Conservation (phyloP, 2,888 invertebrate genomes). For the Cataglyphis albicans region DNA sequence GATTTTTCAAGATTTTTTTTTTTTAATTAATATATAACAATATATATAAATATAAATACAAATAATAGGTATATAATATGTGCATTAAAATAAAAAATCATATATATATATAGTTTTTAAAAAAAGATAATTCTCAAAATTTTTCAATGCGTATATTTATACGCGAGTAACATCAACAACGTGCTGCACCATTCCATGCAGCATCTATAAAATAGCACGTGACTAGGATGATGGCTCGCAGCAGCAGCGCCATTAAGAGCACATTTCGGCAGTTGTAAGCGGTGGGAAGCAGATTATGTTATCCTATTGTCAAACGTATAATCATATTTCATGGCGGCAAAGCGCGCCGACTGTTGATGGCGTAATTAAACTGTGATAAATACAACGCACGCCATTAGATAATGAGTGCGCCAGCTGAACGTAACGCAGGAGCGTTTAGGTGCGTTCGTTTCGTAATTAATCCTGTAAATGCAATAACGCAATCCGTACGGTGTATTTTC, state of each 20-base stretch:
- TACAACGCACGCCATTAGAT: constrained; percentile 59
- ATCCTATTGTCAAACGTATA: constrained; percentile 36
- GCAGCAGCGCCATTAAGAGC: constrained; percentile 34
- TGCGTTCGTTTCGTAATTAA: constrained; percentile 48
- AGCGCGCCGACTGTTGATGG: constrained; percentile 41
- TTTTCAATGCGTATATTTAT: neutral
- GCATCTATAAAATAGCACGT: constrained; percentile 34
- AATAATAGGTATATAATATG: neutral
- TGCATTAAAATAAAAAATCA: neutral
- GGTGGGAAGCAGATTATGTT: constrained; percentile 53
- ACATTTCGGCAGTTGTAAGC: constrained; percentile 46
- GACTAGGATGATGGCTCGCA: constrained; percentile 31
- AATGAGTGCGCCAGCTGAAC: constrained; percentile 52
- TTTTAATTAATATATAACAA: neutral
- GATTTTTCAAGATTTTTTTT: neutral
- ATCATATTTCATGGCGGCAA: constrained; percentile 48
- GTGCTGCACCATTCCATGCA: constrained; percentile 5
- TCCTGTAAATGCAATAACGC: constrained; percentile 44
- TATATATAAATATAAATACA: neutral
- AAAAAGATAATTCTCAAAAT: neutral
- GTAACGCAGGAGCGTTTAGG: constrained; percentile 46
- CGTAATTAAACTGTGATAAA: constrained; percentile 56
- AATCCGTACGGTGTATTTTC: constrained; percentile 48
- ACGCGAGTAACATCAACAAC: neutral
- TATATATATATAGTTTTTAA: neutral